Evolutionary conservation across 2,113 vertebrate species (phyloP), one percentile per base, ranked within the genome.

Genomic region (Chaetops frenatus): DNA sequence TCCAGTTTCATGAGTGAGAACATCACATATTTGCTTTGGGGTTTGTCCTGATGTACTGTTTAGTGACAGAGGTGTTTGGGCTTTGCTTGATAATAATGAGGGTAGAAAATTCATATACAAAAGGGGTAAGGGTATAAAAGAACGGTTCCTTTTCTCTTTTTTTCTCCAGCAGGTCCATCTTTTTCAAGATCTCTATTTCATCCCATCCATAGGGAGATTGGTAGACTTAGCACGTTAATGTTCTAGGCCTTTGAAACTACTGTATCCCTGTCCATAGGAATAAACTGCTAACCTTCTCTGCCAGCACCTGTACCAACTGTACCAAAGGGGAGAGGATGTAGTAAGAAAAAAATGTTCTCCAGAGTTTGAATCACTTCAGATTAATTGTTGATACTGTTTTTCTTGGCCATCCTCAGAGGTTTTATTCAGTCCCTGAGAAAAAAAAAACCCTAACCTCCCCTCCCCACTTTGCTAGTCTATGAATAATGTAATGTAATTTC

Each of bases 401-500:
- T 80, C 47, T 88, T 1, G 6, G 56, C n/a, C 7, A 72, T 78
- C 60, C 47, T 89, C 70, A 89, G 50, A 86, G 12, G n/a, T 28
- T 87, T 89, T 78, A 72, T 94, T 81, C 71, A 50, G 50, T 87
- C 70, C 60, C 18, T 7, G 12, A n/a, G 29, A 1, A 8, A 29
- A 67, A 12, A 20, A 18, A 1, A 0, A n/a, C n/a, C 3, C 19
- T 53, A 62, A 12, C 6, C 6, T 70, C 28, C 77, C 28, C 31
- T 90, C 40, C 50, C 72, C 13, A 74, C 93, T 90, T 60, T 77
- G 11, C 38, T 66, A 21, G 27, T 36, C 21, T 60, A 72, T 81
- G 84, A 95, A 91, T 95, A 96, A 91, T 42, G 33, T 45, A 70
- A 94, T 90, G 72, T 90, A 86, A 88, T 95, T 93, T 42, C 25